Base-by-base conservation (phyloP, 2,113 vertebrate genomes). In the Oncorhynchus clarkii region DNA sequence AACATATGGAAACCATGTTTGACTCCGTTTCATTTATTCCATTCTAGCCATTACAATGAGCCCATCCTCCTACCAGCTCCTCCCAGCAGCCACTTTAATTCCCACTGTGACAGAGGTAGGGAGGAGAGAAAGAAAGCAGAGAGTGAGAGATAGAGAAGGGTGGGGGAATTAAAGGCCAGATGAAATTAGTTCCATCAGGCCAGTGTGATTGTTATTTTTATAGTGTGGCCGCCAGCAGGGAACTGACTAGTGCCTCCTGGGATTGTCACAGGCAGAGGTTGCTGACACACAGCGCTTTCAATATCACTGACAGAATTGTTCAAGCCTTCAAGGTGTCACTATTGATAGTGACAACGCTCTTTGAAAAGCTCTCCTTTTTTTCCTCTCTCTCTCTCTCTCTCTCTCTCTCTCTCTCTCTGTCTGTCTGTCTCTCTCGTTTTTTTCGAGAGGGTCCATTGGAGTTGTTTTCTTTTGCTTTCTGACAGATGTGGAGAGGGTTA, bases 161-260 rank as follows among this genome's bases (percentile, higher is more conserved):
- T 76, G 73, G 70, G 83, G 79, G 84, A 78, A 83, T 87, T 87
- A 90, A 91, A 92, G 88, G 86, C 82, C 82, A 87, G 84, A 89
- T 91, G 87, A 90, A 93, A 92, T 91, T 91, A 90, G 89, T 90
- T 92, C 89, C 88, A 91, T 91, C 87, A 86, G 86, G 83, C 86
- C 80, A 75, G 88, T 85, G 78, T 87, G 88, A 90, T 89, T 92
- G 88, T 89, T 90, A 88, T 88, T 90, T 92, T 91, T 90, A 91
- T 89, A 85, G 89, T 82, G 82, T 85, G 88, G 88, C 89, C 86
- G 80, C 88, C 89, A 84, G 81, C 78, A 59, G 91, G 85, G 89
- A 88, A 81, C 81, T 49, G 74, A 26, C 12, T 54, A 18, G 51
- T 85, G 86, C 86, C 89, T 90, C 88, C 82, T 86, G 90, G 88